Base-by-base conservation (phyloP, 2,797 vertebrate species). In the Manis javanica region DNA sequence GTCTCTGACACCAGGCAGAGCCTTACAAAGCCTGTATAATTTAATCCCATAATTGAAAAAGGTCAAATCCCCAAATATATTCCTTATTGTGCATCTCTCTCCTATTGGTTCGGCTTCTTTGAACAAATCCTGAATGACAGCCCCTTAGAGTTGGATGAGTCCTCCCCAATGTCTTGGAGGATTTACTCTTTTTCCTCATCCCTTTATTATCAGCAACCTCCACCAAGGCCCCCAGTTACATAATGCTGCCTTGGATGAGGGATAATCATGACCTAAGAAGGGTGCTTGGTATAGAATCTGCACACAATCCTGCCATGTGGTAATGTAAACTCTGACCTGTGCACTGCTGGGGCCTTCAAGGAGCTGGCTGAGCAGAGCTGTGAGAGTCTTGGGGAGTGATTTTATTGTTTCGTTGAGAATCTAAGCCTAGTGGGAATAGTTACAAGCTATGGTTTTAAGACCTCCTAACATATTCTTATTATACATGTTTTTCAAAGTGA, bases 381-480 rank as follows among this genome's bases (percentile, higher is more conserved):
- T 16, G 37, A 64, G 19, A 5, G 34, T 26, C 55, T 82, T 23
- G 6, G 4, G 11, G 37, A 46, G 61, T 72, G 24, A 42, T 74
- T n/a, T 81, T 66, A 37, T n/a, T 42, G 46, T 53, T 87, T 82
- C 75, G 12, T 34, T 59, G 59, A 75, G 85, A 78, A 83, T 29
- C 74, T 88, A 68, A 95, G 57, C 63, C 63, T 78, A n/a, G 23
- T 79, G 46, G 55, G 34, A 83, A 29, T 19, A 53, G 11, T 49
- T 89, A 57, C 1, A 72, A 85, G 26, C 13, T 84, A 55, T 39
- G 34, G 42, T 95, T 78, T 86, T n/a, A 87, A 89, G 91, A 77
- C 7, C 21, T 78, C 91, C 49, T 21, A 63, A 61, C 14, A 26
- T 82, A 72, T 49, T 55, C 39, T 83, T 77, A 51, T 42, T 79